Evolutionary conservation across 2,888 invertebrate species (phyloP), one percentile per base, ranked within the genome.

Genomic region (Strigamia maritima): DNA sequence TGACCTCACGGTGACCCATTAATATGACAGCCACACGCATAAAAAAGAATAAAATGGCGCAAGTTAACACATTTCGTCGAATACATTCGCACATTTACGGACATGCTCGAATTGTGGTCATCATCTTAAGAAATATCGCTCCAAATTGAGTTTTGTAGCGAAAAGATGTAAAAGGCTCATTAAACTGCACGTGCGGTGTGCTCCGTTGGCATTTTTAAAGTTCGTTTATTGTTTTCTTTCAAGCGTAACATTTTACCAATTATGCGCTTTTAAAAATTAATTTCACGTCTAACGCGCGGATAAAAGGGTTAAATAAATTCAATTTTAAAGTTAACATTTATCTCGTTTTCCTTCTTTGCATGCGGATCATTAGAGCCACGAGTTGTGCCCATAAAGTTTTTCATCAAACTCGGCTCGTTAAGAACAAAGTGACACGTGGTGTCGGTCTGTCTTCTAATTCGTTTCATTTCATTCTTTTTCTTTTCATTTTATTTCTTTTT

Each of bases 371-470:
- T 70, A 70, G 70, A 28, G 28, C 70, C 70, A 28, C 70, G 28
- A 70, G 70, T 28, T 70, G 70, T 24, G 70, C 70, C 70, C 70
- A 70, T 70, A 70, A 70, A 70, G 70, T 70, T 70, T 70, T 70
- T 70, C 70, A 70, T 70, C 70, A 70, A 70, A 70, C 70, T 26
- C 26, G 24, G 70, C 70, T 70, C 70, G 70, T 70, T 70, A 70
- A 70, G 70, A 70, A 70, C 26, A 24, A 28, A 70, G 70, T 70
- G 70, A 70, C 70, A 70, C 70, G 16, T 70, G 70, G 70, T 70
- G 70, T 70, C 70, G 28, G 70, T 70, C 70, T 28, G 26, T 70
- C n/a, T 44, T 70, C 70, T 70, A 70, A 70, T 70, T 70, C 70
- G 70, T 24, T 70, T 26, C 26, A 28, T 70, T 70, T 70, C 70